Percentiles rank a stretch among this genome's conserved stretches.
phyloP scores from a whole-genome alignment of 2,888 invertebrate genomes.

The Tipula confusa region DNA sequence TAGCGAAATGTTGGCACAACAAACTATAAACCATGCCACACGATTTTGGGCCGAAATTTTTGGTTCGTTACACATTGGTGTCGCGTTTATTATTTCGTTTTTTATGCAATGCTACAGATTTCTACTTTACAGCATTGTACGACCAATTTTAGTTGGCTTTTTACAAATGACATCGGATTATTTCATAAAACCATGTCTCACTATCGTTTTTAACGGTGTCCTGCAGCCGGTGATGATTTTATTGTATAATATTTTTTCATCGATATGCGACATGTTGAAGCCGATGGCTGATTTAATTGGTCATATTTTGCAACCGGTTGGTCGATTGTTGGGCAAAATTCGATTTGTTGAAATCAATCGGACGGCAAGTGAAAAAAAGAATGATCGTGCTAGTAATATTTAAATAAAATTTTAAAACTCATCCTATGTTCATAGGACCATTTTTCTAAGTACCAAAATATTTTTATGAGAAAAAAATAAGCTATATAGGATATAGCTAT shows the following conservation, averaged over 20 bases:
- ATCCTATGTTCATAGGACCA: too few species aligned
- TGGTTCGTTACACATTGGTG: slow-evolving; percentile 58
- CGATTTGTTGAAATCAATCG: slow-evolving; percentile 36
- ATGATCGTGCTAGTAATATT: neutral
- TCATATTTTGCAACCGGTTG: slow-evolving; percentile 45
- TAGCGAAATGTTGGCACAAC: slow-evolving; percentile 56
- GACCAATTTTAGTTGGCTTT: slow-evolving; percentile 58
- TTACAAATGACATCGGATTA: slow-evolving; percentile 63
- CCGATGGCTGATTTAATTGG: slow-evolving; percentile 58
- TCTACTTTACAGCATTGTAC: slow-evolving; percentile 55
- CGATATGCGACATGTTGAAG: slow-evolving; percentile 58
- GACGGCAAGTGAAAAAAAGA: neutral
- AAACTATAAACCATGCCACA: slow-evolving; percentile 56
- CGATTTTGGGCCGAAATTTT: slow-evolving; percentile 66
- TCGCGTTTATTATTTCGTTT: slow-evolving; percentile 58
- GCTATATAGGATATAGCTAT: too few species aligned
- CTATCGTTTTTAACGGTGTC: slow-evolving; percentile 60
- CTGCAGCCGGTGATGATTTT: slow-evolving; percentile 66
- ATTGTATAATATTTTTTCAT: slow-evolving; percentile 57
- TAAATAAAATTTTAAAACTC: neutral
- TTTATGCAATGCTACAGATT: slow-evolving; percentile 56
- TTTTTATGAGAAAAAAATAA: too few species aligned
- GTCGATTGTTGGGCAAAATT: slow-evolving; percentile 41
- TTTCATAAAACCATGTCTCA: slow-evolving; percentile 61
- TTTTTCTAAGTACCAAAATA: too few species aligned